Conservation (phyloP, 2,113 vertebrate species). For the Prunella himalayana region DNA sequence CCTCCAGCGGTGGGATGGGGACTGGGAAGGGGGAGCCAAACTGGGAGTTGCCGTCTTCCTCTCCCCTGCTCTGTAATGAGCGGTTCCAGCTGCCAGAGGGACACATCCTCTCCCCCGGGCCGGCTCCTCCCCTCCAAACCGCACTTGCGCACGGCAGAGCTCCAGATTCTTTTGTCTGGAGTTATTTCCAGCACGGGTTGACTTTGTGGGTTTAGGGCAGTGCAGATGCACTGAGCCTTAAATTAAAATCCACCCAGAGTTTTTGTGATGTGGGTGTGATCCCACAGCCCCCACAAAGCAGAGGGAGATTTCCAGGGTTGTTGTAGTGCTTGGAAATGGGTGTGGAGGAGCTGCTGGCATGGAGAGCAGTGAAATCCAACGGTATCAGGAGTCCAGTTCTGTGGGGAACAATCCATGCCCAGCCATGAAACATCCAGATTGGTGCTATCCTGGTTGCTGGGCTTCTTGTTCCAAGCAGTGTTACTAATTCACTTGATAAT, state of each 20-base stretch:
- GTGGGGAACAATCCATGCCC: background rate
- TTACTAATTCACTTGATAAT: background rate
- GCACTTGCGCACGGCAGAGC: background rate
- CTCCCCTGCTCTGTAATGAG: background rate
- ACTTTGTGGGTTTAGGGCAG: background rate
- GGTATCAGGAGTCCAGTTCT: background rate
- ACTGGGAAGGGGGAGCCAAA: background rate
- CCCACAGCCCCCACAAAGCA: background rate
- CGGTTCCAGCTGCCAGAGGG: background rate
- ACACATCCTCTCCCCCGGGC: background rate
- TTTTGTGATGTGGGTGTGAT: background rate
- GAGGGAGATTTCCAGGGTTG: background rate
- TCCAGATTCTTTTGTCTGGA: background rate
- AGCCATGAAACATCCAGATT: background rate
- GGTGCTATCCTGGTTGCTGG: background rate
- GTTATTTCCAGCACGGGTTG: background rate
- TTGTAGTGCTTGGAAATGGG: accelerated
- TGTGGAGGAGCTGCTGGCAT: background rate
- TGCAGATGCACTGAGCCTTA: background rate
- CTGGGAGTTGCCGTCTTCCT: slow-evolving; percentile 41
- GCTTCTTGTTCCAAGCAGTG: background rate
- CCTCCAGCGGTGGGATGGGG: background rate
- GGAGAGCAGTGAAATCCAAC: background rate
- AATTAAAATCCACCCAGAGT: background rate
- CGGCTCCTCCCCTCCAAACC: background rate